phyloP scores from a whole-genome alignment of 2,888 invertebrate genomes.

The Limulus polyphemus region DNA sequence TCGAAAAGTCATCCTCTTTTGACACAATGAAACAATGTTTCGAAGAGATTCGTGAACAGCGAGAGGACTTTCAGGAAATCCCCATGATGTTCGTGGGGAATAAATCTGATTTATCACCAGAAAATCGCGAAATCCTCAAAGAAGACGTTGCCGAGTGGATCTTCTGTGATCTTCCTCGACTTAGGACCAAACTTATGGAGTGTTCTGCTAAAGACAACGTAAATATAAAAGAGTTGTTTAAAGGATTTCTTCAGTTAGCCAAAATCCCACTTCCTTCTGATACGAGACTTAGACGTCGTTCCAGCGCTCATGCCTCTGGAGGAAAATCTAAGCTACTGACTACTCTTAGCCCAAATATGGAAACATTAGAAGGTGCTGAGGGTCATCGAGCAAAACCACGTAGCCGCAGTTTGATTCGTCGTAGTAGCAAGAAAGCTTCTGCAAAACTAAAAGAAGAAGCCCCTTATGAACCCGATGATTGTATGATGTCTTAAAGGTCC shows the following conservation, averaged over 20 bases:
- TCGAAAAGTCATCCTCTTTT: constrained; percentile 69
- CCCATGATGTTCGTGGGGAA: constrained; percentile 62
- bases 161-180: constrained; percentile 50
- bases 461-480: constrained; percentile 50
- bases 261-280: constrained; percentile 43
- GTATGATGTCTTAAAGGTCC: constrained; percentile 50
- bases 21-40: constrained; percentile 55
- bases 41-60: constrained; percentile 67
- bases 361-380: too few relatives aligned
- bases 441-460: constrained; percentile 56
- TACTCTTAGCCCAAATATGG: too few relatives aligned
- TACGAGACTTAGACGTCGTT: constrained; percentile 35
- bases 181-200: constrained; percentile 52
- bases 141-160: constrained; percentile 70
- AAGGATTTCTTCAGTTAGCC: constrained; percentile 60
- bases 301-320: constrained; percentile 17
- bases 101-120: constrained; percentile 66
- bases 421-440: constrained; percentile 57
- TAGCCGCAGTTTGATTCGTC: constrained; percentile 60
- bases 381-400: constrained; percentile 46
- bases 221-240: constrained; percentile 65
- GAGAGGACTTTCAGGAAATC: constrained; percentile 52
- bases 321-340: constrained; percentile 3
- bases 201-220: constrained; percentile 64
- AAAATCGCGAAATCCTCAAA: constrained; percentile 50